phyloP scores from a whole-genome alignment of 2,797 vertebrate species.

The Streptopelia turtur region DNA sequence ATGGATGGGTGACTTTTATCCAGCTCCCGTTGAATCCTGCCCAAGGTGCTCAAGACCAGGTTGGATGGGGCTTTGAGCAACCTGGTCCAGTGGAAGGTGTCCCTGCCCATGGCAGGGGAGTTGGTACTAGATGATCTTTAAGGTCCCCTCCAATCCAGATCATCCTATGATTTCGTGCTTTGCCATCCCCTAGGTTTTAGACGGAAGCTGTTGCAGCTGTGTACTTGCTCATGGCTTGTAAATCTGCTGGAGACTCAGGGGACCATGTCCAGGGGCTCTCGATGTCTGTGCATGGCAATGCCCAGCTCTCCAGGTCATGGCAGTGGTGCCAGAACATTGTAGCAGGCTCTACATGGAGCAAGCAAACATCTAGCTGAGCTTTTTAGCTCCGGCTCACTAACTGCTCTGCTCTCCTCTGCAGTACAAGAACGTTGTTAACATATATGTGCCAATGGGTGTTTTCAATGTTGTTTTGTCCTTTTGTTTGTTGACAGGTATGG shows the following conservation, averaged over 20 bases:
- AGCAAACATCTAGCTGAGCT: background rate
- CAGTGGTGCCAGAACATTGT: background rate
- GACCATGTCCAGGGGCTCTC: fast-evolving
- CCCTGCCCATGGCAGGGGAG: fast-evolving
- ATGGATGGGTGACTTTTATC: background rate
- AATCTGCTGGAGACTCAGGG: background rate
- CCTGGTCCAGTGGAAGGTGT: background rate
- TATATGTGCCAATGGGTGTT: constrained; percentile 9
- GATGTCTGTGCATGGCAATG: fast-evolving
- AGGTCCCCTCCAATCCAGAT: background rate
- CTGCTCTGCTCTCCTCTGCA: background rate
- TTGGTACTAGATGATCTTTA: background rate
- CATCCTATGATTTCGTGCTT: background rate
- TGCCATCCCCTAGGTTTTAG: background rate
- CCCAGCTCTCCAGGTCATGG: background rate
- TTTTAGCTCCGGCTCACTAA: fast-evolving
- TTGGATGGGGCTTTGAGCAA: background rate
- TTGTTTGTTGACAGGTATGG: constrained; percentile 88
- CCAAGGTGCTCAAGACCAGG: background rate
- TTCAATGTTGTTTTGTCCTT: constrained; percentile 73
- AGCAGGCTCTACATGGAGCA: background rate
- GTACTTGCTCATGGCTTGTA: background rate
- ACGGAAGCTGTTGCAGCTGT: background rate
- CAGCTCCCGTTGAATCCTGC: fast-evolving
- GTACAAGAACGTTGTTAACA: background rate